Evolutionary conservation across 2,797 vertebrate species (phyloP).

Genomic region (Propithecus perrieri): DNA sequence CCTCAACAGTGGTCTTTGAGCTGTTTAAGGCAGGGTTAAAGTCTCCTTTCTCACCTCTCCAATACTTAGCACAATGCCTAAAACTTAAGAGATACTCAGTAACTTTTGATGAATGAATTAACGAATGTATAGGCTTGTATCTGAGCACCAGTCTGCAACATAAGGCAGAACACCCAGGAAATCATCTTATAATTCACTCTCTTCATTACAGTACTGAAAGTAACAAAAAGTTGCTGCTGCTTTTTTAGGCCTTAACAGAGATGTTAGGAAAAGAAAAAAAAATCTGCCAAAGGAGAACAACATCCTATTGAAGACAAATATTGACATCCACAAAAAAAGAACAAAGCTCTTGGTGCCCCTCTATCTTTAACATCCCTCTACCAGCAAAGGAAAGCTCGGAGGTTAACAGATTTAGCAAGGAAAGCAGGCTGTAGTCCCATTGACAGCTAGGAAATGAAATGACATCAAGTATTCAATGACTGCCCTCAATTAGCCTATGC

Average conservation of each 20-base stretch:
- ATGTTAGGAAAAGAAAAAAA: conserved; percentile 35
- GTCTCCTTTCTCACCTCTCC: not conserved
- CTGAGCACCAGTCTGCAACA: not conserved
- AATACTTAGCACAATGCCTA: not conserved
- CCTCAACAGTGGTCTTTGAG: not conserved
- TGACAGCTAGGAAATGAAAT: conserved; percentile 85
- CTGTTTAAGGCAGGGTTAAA: not conserved
- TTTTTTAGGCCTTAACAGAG: conserved; percentile 46
- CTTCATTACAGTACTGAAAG: not conserved
- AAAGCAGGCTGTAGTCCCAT: conserved; percentile 79
- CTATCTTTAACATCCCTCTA: conserved; percentile 61
- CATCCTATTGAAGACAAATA: conserved; percentile 58
- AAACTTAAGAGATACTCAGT: not conserved
- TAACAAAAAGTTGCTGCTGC: not conserved
- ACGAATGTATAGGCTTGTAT: not conserved
- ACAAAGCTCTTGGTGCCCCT: conserved; percentile 39
- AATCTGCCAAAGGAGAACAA: conserved; percentile 46
- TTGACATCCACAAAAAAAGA: conserved; percentile 57
- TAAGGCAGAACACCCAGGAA: not conserved
- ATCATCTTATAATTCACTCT: not conserved
- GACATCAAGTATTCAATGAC: conserved; percentile 84
- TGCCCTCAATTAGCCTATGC: conserved; percentile 91
- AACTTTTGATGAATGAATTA: not conserved
- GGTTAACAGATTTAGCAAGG: conserved; percentile 79
- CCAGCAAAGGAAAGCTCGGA: conserved; percentile 62